Evolutionary conservation across 2,888 invertebrate species (phyloP).

Genomic region (Eilema sororculum): DNA sequence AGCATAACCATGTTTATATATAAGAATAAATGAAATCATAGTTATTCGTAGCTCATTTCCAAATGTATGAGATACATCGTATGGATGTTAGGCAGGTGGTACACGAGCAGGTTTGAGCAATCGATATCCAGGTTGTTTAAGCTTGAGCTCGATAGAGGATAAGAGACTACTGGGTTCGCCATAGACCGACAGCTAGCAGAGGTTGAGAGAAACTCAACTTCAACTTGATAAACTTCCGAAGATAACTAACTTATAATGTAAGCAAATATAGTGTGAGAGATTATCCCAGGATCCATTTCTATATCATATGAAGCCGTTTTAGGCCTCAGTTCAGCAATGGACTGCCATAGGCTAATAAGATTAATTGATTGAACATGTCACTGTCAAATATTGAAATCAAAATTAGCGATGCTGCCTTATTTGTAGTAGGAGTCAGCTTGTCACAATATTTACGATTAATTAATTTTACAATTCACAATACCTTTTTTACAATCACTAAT

Average conservation of each 20-base stretch:
- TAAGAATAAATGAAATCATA: not conserved
- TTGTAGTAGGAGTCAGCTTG: not conserved
- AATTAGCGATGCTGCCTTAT: not conserved
- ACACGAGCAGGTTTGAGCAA: conserved; percentile 1
- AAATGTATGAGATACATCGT: not conserved
- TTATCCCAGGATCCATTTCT: too few species aligned
- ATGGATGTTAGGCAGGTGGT: not conserved
- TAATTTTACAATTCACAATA: not conserved
- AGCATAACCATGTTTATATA: not conserved
- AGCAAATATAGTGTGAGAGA: too few species aligned
- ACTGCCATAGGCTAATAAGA: too few species aligned
- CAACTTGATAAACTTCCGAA: too few species aligned
- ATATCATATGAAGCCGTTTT: too few species aligned
- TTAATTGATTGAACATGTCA: too few species aligned
- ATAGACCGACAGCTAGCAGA: too few species aligned
- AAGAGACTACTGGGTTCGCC: too few species aligned
- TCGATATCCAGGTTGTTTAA: not conserved
- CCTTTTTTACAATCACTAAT: not conserved
- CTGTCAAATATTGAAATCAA: not conserved
- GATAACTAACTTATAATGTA: too few species aligned
- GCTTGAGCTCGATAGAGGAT: not conserved
- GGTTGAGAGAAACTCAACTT: too few species aligned
- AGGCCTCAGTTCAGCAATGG: too few species aligned
- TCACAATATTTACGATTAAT: not conserved
- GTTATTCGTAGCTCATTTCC: not conserved